A percentile compares a stretch with the other conserved stretches of the same genome.
phyloP scores from a whole-genome alignment of 1,140 invertebrate species.

The Magallana angulata region DNA sequence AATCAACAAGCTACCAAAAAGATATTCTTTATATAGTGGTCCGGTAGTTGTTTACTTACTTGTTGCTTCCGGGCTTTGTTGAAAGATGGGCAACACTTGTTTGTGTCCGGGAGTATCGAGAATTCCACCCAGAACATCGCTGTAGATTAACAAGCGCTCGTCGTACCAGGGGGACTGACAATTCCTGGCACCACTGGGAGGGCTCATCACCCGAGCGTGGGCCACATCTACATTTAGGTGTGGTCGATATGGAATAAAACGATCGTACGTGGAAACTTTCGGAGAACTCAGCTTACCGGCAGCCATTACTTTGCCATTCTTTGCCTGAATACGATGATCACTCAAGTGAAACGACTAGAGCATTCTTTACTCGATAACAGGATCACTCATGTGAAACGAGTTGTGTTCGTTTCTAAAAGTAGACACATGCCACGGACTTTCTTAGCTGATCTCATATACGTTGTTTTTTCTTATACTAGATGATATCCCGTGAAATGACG shows the following conservation, averaged over 20 bases:
- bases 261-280: background rate
- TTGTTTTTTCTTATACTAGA: too few relatives aligned
- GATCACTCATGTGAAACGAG: too few relatives aligned
- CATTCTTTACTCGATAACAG: too few relatives aligned
- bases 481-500: too few relatives aligned
- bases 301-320: background rate
- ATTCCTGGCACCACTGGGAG: background rate
- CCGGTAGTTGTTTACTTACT: background rate
- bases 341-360: background rate
- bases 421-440: too few relatives aligned
- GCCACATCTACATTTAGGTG: slow-evolving; percentile 46
- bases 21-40: too few relatives aligned
- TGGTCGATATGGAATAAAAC: slow-evolving; percentile 54
- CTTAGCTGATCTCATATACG: too few relatives aligned
- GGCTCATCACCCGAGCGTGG: slow-evolving; percentile 43
- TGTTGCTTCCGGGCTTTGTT: background rate
- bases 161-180: slow-evolving; percentile 37
- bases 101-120: slow-evolving; percentile 30
- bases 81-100: slow-evolving; percentile 32
- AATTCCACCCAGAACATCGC: slow-evolving; percentile 43
- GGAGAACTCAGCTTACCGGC: slow-evolving; percentile 16
- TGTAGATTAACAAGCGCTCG: slow-evolving; percentile 24
- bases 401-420: too few relatives aligned
- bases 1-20: too few relatives aligned
- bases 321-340: background rate